These are phyloP conservation scores for Dromococcyx pavoninus DNA, from an alignment of 2,797 vertebrate genomes.

Conservation along the genomic window DNA sequence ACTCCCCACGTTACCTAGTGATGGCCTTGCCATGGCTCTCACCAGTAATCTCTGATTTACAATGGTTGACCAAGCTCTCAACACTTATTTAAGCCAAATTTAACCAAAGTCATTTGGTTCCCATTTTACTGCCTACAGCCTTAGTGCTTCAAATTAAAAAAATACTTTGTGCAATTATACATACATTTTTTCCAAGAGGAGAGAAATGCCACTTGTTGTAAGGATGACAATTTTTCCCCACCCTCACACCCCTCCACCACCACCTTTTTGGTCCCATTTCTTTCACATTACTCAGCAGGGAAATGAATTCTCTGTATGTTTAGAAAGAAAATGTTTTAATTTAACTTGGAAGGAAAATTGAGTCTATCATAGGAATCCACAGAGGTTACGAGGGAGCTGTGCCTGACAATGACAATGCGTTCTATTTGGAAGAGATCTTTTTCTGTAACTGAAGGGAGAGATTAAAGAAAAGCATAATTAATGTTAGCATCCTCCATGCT, in stretches of 20 bases:
- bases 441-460: slow-evolving; percentile 23
- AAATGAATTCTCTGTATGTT: not conserved
- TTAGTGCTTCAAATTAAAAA: not conserved
- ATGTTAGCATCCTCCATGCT: slow-evolving; percentile 19
- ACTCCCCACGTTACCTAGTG: not conserved
- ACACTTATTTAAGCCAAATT: not conserved
- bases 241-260: not conserved
- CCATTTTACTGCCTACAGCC: not conserved
- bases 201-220: not conserved
- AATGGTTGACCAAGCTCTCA: not conserved
- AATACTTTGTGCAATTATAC: not conserved
- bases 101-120: not conserved
- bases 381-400: not conserved
- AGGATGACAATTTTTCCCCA: not conserved
- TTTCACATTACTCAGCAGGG: not conserved
- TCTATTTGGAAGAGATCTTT: not conserved
- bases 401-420: not conserved
- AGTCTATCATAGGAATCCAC: not conserved
- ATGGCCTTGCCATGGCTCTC: not conserved
- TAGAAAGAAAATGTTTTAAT: not conserved
- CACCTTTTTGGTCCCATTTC: not conserved
- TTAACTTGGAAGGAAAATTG: slow-evolving; percentile 10
- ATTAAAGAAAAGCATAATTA: slow-evolving; percentile 51
- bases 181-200: not conserved
- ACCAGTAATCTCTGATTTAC: not conserved